Evolutionary conservation across 2,888 invertebrate genomes (phyloP).

Genomic region (Harpagoxenus sublaevis): DNA sequence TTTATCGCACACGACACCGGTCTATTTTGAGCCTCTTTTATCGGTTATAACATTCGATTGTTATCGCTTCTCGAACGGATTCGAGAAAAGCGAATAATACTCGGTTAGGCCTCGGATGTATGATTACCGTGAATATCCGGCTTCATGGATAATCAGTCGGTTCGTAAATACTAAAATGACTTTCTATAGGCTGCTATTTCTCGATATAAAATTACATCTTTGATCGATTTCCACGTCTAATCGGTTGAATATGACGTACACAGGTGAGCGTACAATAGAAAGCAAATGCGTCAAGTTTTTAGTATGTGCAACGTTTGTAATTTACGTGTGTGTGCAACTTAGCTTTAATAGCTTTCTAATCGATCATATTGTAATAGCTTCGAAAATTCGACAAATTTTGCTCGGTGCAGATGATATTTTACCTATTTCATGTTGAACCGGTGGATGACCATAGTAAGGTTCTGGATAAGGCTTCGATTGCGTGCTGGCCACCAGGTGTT

Average conservation of each 20-base stretch:
- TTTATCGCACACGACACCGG: background rate
- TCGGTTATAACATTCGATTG: constrained; percentile 4
- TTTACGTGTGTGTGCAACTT: background rate
- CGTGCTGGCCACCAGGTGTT: constrained; percentile 92
- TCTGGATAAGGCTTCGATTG: constrained; percentile 85
- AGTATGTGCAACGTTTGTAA: background rate
- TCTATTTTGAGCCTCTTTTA: background rate
- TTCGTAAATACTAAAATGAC: constrained; percentile 12
- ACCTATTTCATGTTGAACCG: constrained; percentile 62
- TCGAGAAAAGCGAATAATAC: constrained; percentile 30
- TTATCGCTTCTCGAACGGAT: constrained; percentile 2
- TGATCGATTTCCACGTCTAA: constrained; percentile 39
- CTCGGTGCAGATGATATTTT: background rate
- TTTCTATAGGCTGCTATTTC: constrained; percentile 19
- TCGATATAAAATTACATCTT: constrained; percentile 20
- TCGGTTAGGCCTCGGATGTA: background rate
- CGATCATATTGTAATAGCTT: background rate
- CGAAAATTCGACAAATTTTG: background rate
- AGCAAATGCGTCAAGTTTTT: constrained; percentile 29
- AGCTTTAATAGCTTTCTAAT: background rate
- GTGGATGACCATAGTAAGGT: constrained; percentile 75
- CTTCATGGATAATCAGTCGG: constrained; percentile 6
- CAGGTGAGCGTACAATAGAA: constrained; percentile 26
- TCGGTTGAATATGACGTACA: background rate
- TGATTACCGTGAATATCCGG: constrained; percentile 17